Base-by-base conservation (phyloP, 1,140 invertebrate species). In the Ceratoteleas bidentatus region DNA sequence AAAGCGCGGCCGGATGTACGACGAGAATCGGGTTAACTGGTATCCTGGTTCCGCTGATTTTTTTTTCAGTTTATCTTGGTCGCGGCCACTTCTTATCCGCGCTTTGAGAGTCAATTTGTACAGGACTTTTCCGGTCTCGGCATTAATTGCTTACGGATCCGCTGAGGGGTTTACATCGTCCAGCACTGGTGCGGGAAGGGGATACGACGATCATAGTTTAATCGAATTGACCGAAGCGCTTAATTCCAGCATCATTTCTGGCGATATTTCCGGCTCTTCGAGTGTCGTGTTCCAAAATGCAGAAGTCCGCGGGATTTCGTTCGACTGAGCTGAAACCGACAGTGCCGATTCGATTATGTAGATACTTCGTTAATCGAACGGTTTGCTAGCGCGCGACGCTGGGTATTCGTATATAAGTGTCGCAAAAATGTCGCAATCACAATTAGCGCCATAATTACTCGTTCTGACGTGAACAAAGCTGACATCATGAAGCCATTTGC, bases 91-190 rank as follows among this genome's bases (percentile, higher is more conserved):
- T 82, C 80, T 82, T 82, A 82, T 82, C 73, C 66, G 9, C 49
- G 49, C 77, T 80, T 80, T 80, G 62, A 74, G 64, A 80, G 77
- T 80, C 80, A 73, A 82, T 82, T 82, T 82, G 72, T 62, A 77
- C 73, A 66, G 73, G 58, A 76, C 62, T 76, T 82, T 82, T 73
- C 72, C 54, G 60, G 65, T 72, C 58, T 62, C 73, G 8, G 65
- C 47, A 43, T 56, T 57, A 72, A 82, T 82, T 82, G 79, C 79
- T 82, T 70, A 75, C 24, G 24, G 24, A 4, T 24, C 4, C 24
- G 24, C 36, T 61, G 47, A 77, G 38, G 72, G 53, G 14, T 24
- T 15, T 49, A 43, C 54, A 64, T 53, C 36, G 50, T 0, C 14
- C 24, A 6, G 10, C 0, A 33, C 2, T 2, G 32, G 43, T 11